Percentiles rank a stretch among this genome's conserved stretches.
Evolutionary conservation across 2,113 vertebrate species (phyloP).

Genomic region (rabbit (Oryctolagus cuniculus)): DNA sequence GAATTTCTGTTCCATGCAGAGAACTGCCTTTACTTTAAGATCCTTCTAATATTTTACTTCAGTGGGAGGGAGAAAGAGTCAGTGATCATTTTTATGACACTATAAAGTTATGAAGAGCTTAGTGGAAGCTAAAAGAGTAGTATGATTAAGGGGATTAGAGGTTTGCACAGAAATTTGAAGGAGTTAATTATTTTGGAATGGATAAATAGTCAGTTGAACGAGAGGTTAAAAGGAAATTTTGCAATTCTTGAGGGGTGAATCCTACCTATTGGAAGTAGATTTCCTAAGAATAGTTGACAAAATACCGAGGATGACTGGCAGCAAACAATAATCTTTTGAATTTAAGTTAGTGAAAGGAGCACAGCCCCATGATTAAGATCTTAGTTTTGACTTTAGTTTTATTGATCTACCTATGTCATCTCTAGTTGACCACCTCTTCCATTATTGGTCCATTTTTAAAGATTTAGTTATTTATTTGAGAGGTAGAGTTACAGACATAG

Average conservation of each 20-base stretch:
- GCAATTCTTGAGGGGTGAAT: neutral
- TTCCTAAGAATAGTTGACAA: neutral
- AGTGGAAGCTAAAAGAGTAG: conserved; percentile 47
- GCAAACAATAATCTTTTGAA: neutral
- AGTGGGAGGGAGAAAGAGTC: conserved; percentile 42
- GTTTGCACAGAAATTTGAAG: conserved; percentile 21
- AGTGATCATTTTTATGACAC: conserved; percentile 55
- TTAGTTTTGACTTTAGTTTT: conserved; percentile 5
- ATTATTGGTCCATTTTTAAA: neutral
- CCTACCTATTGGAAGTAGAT: neutral
- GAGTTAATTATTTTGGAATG: conserved; percentile 1
- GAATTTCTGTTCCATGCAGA: conserved; percentile 60
- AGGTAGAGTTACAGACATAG: too few relatives aligned
- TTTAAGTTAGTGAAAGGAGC: neutral
- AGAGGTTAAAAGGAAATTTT: neutral
- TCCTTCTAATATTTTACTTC: conserved; percentile 71
- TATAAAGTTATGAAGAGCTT: conserved; percentile 46
- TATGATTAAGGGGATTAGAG: conserved; percentile 33
- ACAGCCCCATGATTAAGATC: neutral
- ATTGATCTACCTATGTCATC: neutral
- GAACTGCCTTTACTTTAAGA: conserved; percentile 65
- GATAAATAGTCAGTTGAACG: conserved; percentile 1
- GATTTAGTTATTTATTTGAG: too few relatives aligned
- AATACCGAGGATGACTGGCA: neutral
- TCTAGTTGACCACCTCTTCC: neutral